phyloP scores from a whole-genome alignment of 2,113 vertebrate genomes.

The Calypte anna region DNA sequence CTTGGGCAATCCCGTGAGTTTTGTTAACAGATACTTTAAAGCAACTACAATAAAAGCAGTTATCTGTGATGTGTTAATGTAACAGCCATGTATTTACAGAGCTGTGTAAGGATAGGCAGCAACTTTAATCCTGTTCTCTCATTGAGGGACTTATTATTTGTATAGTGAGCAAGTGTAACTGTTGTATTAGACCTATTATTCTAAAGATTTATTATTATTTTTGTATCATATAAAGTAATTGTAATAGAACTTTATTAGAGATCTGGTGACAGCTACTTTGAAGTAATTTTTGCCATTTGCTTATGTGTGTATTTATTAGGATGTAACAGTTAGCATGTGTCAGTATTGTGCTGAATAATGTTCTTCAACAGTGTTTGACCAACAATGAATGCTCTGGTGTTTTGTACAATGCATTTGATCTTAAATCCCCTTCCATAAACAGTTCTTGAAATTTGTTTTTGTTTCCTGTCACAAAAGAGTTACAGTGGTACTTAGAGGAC shows the following conservation, averaged over 20 bases:
- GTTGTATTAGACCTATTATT: background rate
- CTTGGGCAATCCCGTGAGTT: background rate
- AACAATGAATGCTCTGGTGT: constrained; percentile 34
- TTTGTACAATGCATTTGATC: constrained; percentile 33
- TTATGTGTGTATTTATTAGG: constrained; percentile 25
- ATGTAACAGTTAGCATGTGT: constrained; percentile 24
- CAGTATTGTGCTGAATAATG: constrained; percentile 7
- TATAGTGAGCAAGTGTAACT: constrained; percentile 19
- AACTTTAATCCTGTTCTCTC: background rate
- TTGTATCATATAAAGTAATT: constrained; percentile 2
- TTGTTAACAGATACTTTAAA: constrained; percentile 25
- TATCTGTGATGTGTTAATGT: constrained; percentile 10
- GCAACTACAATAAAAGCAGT: constrained; percentile 23
- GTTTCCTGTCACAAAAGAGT: background rate
- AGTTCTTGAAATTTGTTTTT: constrained; percentile 4
- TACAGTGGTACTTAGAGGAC: background rate
- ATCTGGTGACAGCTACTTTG: background rate
- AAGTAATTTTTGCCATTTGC: background rate
- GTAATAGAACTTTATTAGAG: constrained; percentile 20
- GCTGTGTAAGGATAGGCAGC: background rate
- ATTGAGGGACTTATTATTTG: background rate
- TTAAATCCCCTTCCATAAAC: constrained; percentile 17
- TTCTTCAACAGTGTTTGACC: constrained; percentile 1
- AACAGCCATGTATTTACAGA: background rate
- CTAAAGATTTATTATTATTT: constrained; percentile 43